Conservation (phyloP, 2,797 vertebrate genomes). For the Paguma larvata region DNA sequence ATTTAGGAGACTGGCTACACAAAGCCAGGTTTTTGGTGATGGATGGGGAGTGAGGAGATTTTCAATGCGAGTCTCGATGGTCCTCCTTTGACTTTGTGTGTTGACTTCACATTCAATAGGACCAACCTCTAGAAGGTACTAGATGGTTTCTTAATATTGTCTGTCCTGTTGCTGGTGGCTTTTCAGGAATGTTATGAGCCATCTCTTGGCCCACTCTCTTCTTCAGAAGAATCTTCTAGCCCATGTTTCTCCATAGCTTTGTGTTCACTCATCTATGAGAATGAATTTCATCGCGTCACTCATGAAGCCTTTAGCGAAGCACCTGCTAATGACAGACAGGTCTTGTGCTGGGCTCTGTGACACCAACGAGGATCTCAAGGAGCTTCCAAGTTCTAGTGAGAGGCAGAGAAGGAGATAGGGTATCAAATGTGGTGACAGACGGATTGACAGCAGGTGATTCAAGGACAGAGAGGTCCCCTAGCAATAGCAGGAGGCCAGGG, state of each 20-base stretch:
- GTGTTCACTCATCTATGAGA: background rate
- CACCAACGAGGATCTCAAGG: background rate
- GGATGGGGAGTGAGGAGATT: background rate
- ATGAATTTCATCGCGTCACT: rapidly evolving
- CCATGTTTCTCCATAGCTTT: background rate
- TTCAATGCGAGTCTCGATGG: background rate
- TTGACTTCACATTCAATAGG: background rate
- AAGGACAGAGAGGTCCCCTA: background rate
- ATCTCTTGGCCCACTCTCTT: background rate
- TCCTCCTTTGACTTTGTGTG: background rate
- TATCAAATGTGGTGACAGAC: too few species aligned
- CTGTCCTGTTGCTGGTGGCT: background rate
- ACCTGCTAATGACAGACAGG: too few species aligned
- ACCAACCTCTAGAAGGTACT: rapidly evolving
- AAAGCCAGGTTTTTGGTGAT: background rate
- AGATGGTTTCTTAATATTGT: background rate
- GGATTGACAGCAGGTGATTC: background rate
- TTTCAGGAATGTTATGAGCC: background rate
- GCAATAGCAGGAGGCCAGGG: background rate
- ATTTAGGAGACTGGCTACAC: rapidly evolving
- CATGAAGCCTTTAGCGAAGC: background rate
- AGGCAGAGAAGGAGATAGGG: background rate
- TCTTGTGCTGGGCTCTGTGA: background rate
- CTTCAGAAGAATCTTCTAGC: background rate
- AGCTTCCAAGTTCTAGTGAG: background rate